Base-by-base conservation (phyloP, 2,797 vertebrate species). In the Chaetophractus vellerosus region DNA sequence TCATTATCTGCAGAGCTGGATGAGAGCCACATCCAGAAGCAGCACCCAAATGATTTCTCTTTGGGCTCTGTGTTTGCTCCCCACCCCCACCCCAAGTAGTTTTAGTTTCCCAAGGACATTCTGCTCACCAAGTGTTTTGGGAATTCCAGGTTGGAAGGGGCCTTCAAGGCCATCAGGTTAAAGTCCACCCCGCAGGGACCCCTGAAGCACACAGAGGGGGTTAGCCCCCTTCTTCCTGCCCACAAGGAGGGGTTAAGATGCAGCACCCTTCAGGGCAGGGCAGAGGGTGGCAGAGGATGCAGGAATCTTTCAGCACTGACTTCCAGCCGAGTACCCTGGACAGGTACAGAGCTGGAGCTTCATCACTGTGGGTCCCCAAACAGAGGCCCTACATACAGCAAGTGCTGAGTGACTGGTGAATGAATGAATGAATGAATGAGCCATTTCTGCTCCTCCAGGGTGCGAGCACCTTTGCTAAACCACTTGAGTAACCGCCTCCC, bases 221-320 rank as follows among this genome's bases (percentile, higher is more conserved):
- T 55, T 24, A 57, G n/a, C 0, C n/a, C 10, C n/a, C 18, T 72
- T 57, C 69, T 36, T 80, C 57, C 28, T 28, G 68, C 36, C 52
- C 9, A 86, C 8, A 11, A 57, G 80, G 64, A 66, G 66, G 88
- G 55, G 41, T 69, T 45, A 61, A 48, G 66, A 78, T 2, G 3
- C 28, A 41, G 4, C 0, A 3, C 14, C 33, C 61, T 66, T 63
- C 36, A 1, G 21, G 57, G 26, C 15, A n/a, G 9, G 21, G 28
- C 1, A 4, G 21, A 48, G 28, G 0, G 8, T 0, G 0, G 41
- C 31, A 5, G n/a, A 76, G 79, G 24, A 26, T 0, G 0, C 1
- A 1, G 26, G 36, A 26, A 26, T 19, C 61, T 26, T 28, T 19
- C 1, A 38, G 45, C 0, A 1, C 19, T 50, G 50, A 52, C 79